phyloP scores from a whole-genome alignment of 2,797 vertebrate species.

The Sphenopsis melanotis region DNA sequence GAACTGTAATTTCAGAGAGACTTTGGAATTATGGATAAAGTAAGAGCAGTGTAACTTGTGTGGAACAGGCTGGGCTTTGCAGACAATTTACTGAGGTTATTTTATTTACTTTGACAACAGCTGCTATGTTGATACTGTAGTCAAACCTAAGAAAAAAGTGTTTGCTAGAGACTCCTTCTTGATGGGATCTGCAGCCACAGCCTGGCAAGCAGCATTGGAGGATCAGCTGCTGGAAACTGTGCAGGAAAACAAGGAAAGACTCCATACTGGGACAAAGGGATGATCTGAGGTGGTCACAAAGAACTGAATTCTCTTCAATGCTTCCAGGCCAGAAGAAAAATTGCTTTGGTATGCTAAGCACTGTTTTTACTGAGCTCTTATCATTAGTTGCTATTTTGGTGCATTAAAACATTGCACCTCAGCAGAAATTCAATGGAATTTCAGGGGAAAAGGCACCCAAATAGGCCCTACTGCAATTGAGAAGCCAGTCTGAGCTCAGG shows the following conservation, averaged over 20 bases:
- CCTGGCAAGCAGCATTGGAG: fast-evolving
- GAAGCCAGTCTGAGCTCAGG: neutral
- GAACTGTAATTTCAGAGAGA: neutral
- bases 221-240: neutral
- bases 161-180: neutral
- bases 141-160: neutral
- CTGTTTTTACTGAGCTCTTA: neutral
- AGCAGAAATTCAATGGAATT: neutral
- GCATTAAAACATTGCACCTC: neutral
- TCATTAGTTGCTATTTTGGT: neutral
- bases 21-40: neutral
- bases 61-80: neutral
- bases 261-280: neutral
- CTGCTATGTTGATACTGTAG: neutral
- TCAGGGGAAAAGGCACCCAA: neutral
- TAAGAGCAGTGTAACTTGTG: neutral
- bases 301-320: neutral
- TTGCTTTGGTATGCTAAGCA: neutral
- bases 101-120: neutral
- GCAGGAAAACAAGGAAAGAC: neutral
- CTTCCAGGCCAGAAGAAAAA: neutral
- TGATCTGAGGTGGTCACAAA: neutral
- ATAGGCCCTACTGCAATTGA: neutral
- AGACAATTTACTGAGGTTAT: neutral
- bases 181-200: neutral